A percentile compares a stretch with the other conserved stretches of the same genome.
Evolutionary conservation across 2,888 invertebrate species (phyloP).

Genomic region (Spisula solida): DNA sequence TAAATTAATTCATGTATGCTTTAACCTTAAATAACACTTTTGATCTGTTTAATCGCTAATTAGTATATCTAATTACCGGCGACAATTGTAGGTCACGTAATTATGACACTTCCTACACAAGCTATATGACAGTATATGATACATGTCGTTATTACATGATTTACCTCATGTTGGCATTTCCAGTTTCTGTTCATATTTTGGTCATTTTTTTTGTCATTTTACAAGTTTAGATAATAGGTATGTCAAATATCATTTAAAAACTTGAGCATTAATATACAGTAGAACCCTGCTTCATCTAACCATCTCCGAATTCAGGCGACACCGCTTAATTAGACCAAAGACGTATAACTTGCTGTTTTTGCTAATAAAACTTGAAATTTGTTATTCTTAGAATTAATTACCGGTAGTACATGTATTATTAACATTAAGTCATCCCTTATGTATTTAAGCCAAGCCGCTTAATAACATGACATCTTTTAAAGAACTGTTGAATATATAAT

Average conservation of each 20-base stretch:
- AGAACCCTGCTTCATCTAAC: no score
- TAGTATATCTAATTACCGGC: not conserved
- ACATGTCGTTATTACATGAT: not conserved
- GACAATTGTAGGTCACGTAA: not conserved
- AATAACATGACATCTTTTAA: no score
- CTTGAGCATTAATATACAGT: not conserved
- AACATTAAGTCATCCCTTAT: no score
- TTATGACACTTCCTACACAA: constrained; percentile 14
- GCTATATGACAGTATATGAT: not conserved
- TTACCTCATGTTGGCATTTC: not conserved
- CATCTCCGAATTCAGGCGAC: no score
- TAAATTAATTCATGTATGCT: not conserved
- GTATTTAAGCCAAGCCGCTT: no score
- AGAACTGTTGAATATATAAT: no score
- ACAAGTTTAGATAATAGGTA: not conserved
- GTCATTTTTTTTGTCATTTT: not conserved
- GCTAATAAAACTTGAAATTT: no score
- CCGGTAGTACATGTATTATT: no score
- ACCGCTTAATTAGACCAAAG: no score
- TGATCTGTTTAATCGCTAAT: constrained; percentile 2
- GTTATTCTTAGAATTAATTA: no score
- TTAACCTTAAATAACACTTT: not conserved
- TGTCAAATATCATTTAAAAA: no score
- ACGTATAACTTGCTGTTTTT: no score
- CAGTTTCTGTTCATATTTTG: not conserved